A percentile compares a stretch with the other conserved stretches of the same genome.
phyloP scores from a whole-genome alignment of 1,140 invertebrate species.

The Aphis craccivora region DNA sequence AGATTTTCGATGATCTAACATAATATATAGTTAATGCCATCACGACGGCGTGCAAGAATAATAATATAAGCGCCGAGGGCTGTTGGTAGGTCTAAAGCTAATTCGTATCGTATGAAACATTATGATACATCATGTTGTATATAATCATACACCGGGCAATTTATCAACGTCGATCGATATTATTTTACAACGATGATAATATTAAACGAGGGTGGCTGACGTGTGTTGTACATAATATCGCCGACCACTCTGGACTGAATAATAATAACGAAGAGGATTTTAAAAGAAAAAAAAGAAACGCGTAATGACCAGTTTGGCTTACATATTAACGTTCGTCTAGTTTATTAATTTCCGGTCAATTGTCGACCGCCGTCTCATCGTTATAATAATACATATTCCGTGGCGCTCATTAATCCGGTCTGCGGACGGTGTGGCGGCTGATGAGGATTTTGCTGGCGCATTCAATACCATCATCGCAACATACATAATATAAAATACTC shows the following conservation, averaged over 20 bases:
- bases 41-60: too few species aligned
- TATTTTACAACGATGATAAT: neutral
- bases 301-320: constrained; percentile 27
- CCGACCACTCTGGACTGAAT: neutral
- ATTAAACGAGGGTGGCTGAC: neutral
- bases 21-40: too few species aligned
- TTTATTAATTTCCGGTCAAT: constrained; percentile 55
- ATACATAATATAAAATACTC: neutral
- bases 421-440: neutral
- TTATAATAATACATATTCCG: constrained; percentile 26
- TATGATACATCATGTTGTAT: neutral
- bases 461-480: neutral
- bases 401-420: neutral
- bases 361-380: constrained; percentile 30
- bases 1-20: too few species aligned
- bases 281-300: neutral
- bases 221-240: neutral
- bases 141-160: neutral
- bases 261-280: constrained; percentile 6
- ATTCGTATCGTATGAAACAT: neutral
- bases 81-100: neutral
- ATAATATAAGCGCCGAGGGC: too few species aligned
- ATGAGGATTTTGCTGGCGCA: neutral
- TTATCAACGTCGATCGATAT: constrained; percentile 1
- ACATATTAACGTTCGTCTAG: neutral